Percentiles rank a stretch among this genome's conserved stretches.
Conservation (phyloP, 1,140 invertebrate species). For the Thrips palmi region DNA sequence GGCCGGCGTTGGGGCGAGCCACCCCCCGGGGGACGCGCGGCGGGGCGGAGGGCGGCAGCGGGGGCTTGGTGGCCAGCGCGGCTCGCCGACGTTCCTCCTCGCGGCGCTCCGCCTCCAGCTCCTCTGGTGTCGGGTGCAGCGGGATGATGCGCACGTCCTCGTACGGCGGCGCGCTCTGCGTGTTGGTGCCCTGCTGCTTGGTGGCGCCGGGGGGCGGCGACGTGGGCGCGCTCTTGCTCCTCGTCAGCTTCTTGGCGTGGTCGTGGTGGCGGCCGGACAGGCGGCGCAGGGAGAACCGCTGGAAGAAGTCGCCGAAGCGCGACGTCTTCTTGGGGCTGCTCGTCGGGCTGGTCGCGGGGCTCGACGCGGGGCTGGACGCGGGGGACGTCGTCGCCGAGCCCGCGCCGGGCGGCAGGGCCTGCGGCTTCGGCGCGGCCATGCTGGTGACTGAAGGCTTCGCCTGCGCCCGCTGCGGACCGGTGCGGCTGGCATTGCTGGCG, state of each 20-base stretch:
- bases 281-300: slow-evolving; percentile 28
- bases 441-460: slow-evolving; percentile 4
- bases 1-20: slow-evolving; percentile 23
- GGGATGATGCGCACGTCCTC: slow-evolving; percentile 23
- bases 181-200: too few species aligned
- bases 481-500: neutral
- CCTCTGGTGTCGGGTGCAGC: slow-evolving; percentile 21
- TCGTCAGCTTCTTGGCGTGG: slow-evolving; percentile 19
- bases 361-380: slow-evolving; percentile 7
- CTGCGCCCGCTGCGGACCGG: neutral
- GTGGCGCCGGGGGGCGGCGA: slow-evolving; percentile 10
- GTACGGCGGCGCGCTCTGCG: slow-evolving; percentile 14
- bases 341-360: slow-evolving; percentile 4
- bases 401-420: neutral
- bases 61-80: slow-evolving; percentile 6
- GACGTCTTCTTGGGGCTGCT: slow-evolving; percentile 9
- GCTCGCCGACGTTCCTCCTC: slow-evolving; percentile 9
- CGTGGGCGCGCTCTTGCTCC: slow-evolving; percentile 19
- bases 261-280: slow-evolving; percentile 23
- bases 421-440: neutral
- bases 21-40: slow-evolving; percentile 12
- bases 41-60: slow-evolving; percentile 8
- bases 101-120: too few species aligned
- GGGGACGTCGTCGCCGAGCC: neutral
- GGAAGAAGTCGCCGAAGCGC: slow-evolving; percentile 28